These are phyloP conservation scores for Thymelicus acteon DNA, from an alignment of 2,888 invertebrate species.

Conservation along the genomic window DNA sequence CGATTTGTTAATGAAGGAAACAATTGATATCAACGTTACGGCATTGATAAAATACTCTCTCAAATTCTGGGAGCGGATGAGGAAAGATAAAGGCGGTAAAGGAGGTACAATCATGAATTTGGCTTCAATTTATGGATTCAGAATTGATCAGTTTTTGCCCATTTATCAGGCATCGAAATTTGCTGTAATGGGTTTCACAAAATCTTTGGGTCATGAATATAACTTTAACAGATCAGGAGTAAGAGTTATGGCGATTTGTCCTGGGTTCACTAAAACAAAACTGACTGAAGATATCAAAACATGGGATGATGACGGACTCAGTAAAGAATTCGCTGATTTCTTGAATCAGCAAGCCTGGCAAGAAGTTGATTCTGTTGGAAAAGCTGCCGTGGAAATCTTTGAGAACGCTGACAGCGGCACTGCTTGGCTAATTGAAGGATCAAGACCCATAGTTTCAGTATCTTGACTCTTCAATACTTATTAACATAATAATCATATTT, in stretches of 20 bases:
- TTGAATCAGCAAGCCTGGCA: conserved; percentile 52
- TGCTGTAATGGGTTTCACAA: conserved; percentile 75
- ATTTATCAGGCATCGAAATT: conserved; percentile 86
- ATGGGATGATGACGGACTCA: no score
- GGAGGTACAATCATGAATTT: conserved; percentile 88
- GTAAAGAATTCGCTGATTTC: no score
- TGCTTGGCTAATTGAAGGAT: conserved; percentile 81
- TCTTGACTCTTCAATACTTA: no score
- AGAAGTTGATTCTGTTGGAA: conserved; percentile 56
- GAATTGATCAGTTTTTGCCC: conserved; percentile 76
- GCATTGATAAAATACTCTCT: conserved; percentile 67
- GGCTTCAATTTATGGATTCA: conserved; percentile 84
- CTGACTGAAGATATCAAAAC: no score
- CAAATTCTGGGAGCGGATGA: conserved; percentile 84
- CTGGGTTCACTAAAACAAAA: conserved; percentile 76
- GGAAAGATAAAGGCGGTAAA: conserved; percentile 79
- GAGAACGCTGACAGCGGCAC: conserved; percentile 76
- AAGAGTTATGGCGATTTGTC: conserved; percentile 80
- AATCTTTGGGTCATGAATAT: conserved; percentile 70
- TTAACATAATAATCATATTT: no score
- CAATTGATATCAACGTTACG: conserved; percentile 64
- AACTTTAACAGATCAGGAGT: conserved; percentile 78
- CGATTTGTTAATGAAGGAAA: conserved; percentile 50
- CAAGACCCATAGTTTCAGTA: no score
- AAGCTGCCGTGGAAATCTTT: conserved; percentile 59